phyloP scores from a whole-genome alignment of 2,797 vertebrate genomes.

The Fistularia tabacaria region DNA sequence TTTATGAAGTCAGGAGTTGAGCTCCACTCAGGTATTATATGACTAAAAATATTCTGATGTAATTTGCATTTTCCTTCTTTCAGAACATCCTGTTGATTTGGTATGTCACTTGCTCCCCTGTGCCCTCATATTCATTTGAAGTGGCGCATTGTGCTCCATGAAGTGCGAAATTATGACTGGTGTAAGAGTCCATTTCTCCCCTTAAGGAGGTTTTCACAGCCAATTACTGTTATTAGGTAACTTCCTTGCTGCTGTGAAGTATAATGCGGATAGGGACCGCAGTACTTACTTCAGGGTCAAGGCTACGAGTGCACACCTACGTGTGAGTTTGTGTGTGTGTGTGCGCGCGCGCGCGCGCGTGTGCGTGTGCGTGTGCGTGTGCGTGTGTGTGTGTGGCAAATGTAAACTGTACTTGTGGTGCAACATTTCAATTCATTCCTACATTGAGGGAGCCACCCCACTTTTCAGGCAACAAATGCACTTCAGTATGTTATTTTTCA shows the following conservation, averaged over 20 bases:
- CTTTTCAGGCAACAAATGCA: too few relatives aligned
- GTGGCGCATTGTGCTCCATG: conserved; percentile 31
- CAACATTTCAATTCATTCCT: too few relatives aligned
- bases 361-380: too few relatives aligned
- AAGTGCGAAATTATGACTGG: conserved; percentile 30
- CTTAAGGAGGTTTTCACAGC: conserved; percentile 27
- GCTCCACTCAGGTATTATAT: conserved; percentile 32
- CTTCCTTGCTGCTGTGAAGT: conserved; percentile 28
- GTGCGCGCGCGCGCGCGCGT: too few relatives aligned
- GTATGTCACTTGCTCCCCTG: conserved; percentile 25
- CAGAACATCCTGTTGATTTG: conserved; percentile 19
- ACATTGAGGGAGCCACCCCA: too few relatives aligned
- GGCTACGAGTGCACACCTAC: too few relatives aligned
- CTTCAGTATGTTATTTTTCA: too few relatives aligned
- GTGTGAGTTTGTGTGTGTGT: too few relatives aligned
- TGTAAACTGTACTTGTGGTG: too few relatives aligned
- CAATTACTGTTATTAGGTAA: conserved; percentile 31
- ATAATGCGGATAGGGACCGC: conserved; percentile 10
- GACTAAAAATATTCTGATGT: conserved; percentile 10
- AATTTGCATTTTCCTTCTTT: conserved; percentile 20
- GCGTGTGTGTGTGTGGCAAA: too few relatives aligned
- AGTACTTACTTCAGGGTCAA: too few relatives aligned
- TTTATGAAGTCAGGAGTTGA: conserved; percentile 38
- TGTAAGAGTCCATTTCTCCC: conserved; percentile 37
- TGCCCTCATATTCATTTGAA: conserved; percentile 35